These are phyloP conservation scores for Parnassius smintheus DNA, from an alignment of 2,888 invertebrate genomes.

Conservation along the genomic window DNA sequence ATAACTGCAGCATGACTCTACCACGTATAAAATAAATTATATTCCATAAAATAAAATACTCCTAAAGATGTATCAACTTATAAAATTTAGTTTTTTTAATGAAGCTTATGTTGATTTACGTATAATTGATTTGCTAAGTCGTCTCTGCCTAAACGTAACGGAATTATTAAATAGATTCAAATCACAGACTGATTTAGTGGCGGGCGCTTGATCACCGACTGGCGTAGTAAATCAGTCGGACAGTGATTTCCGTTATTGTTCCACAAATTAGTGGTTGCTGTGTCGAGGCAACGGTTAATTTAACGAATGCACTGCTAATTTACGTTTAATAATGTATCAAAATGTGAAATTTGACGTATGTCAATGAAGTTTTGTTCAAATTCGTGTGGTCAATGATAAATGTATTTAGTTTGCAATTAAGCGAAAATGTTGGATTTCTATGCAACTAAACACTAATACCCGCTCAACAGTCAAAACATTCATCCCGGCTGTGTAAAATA, in stretches of 20 bases:
- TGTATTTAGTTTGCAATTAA: no score
- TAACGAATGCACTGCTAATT: constrained; percentile 3
- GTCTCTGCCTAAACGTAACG: constrained; percentile 24
- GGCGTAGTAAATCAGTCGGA: constrained; percentile 38
- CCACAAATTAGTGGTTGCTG: constrained; percentile 36
- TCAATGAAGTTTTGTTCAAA: neutral
- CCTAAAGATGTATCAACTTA: neutral
- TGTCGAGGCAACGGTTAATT: constrained; percentile 7
- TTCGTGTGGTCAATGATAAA: no score
- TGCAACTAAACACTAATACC: no score
- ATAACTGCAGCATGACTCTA: no score
- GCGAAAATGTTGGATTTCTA: no score
- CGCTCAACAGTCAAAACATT: no score
- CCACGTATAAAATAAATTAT: no score
- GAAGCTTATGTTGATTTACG: constrained; percentile 7
- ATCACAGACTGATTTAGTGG: constrained; percentile 45
- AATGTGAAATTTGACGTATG: constrained; percentile 34
- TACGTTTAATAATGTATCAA: constrained; percentile 16
- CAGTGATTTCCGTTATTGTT: constrained; percentile 41
- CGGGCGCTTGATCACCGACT: constrained; percentile 29
- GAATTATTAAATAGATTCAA: constrained; percentile 42
- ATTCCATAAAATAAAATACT: neutral
- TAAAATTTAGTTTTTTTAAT: no score
- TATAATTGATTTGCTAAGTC: constrained; percentile 15
- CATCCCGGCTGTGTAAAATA: no score